phyloP scores from a whole-genome alignment of 2,797 vertebrate species.

The Chrysolophus pictus region DNA sequence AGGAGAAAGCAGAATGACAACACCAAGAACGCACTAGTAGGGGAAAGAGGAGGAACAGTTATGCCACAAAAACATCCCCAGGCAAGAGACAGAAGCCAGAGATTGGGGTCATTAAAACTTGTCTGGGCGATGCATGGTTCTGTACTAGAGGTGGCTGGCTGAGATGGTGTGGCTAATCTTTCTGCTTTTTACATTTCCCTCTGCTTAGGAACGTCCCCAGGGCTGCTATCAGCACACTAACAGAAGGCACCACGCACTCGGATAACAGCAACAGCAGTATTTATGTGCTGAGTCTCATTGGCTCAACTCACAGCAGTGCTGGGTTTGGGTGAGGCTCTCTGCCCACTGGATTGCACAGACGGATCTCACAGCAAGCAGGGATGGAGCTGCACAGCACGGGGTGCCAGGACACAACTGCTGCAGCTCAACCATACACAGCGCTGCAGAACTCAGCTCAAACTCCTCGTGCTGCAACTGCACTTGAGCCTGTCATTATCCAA shows the following conservation, averaged over 20 bases:
- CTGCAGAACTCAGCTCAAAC: not conserved
- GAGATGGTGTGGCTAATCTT: not conserved
- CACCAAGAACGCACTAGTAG: conserved; percentile 46
- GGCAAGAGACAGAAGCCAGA: conserved; percentile 54
- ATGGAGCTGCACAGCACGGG: not conserved
- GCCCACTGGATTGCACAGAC: fast-evolving
- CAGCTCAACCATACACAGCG: fast-evolving
- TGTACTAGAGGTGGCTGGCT: not conserved
- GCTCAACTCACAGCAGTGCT: not conserved
- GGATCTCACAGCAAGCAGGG: too few species aligned
- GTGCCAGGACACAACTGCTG: not conserved
- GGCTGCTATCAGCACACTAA: not conserved
- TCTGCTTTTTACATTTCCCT: not conserved
- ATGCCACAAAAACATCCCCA: conserved; percentile 52
- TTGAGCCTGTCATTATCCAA: not conserved
- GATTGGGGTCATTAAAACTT: conserved; percentile 56
- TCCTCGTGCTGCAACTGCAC: not conserved
- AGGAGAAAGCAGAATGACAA: conserved; percentile 34
- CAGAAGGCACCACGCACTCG: not conserved
- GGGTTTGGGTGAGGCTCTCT: not conserved
- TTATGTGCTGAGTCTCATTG: not conserved
- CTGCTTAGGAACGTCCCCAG: not conserved
- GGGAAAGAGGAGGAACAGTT: conserved; percentile 41
- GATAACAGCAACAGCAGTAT: not conserved
- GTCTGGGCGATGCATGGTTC: conserved; percentile 50